phyloP scores from a whole-genome alignment of 2,888 invertebrate species.

The Dichetophora obliterata region DNA sequence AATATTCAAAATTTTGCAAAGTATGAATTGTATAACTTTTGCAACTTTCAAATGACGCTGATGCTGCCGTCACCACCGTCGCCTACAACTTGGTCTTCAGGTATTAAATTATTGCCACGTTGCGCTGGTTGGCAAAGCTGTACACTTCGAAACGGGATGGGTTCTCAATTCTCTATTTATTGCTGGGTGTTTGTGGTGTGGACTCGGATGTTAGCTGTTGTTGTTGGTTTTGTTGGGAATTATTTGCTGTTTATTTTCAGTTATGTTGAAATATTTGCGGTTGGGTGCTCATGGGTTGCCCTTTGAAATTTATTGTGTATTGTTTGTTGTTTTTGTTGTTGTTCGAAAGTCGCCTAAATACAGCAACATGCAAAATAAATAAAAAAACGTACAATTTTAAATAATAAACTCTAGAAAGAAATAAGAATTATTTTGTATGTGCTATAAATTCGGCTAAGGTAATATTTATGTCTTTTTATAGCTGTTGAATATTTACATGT shows the following conservation, averaged over 20 bases:
- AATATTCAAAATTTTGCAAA: conserved; percentile 27
- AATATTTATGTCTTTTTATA: conserved; percentile 19
- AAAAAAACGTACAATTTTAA: neutral
- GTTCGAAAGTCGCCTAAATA: conserved; percentile 10
- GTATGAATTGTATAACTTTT: conserved; percentile 32
- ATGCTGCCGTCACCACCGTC: neutral
- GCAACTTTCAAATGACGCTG: conserved; percentile 4
- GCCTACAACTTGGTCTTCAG: neutral
- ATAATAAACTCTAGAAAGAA: neutral
- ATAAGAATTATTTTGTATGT: neutral
- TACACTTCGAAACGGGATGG: neutral
- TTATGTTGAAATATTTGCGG: conserved; percentile 34
- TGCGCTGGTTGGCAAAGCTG: neutral
- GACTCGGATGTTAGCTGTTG: neutral
- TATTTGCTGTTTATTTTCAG: conserved; percentile 30
- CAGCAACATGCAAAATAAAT: conserved; percentile 4
- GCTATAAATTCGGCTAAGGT: conserved; percentile 1
- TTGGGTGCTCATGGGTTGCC: neutral
- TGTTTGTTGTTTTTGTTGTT: conserved; percentile 25
- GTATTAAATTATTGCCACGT: conserved; percentile 3
- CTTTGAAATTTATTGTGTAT: conserved; percentile 26
- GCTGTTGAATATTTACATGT: conserved; percentile 2
- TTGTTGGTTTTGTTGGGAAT: neutral
- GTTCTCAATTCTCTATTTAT: too few species aligned
- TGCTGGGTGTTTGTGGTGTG: too few species aligned